Conservation (phyloP, 2,113 vertebrate genomes). For the Rhombomys opimus region DNA sequence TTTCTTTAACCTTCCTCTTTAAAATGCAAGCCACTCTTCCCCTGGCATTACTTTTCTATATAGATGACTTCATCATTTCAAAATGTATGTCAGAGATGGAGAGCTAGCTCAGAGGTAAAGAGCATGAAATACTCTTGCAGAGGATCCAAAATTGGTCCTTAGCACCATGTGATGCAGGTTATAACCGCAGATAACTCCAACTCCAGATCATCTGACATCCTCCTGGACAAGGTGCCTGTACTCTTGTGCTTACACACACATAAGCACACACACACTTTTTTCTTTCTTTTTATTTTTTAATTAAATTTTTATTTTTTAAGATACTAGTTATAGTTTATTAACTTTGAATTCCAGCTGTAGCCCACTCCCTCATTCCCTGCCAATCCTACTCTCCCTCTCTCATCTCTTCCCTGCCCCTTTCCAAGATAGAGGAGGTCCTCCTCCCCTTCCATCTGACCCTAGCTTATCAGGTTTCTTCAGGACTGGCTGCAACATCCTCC, state of each 20-base stretch:
- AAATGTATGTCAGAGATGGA: neutral
- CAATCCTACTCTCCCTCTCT: no score
- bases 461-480: no score
- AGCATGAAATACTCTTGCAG: neutral
- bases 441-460: no score
- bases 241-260: neutral
- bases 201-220: neutral
- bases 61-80: neutral
- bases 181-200: neutral
- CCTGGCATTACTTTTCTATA: neutral
- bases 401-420: no score
- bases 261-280: neutral
- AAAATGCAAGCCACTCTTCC: neutral
- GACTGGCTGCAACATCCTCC: no score
- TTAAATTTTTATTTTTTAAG: no score
- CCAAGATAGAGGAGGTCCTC: no score
- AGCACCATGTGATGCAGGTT: neutral
- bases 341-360: no score
- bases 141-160: neutral
- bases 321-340: no score
- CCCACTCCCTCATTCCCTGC: no score
- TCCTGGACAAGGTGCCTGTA: neutral
- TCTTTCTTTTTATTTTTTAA: no score
- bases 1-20: neutral
- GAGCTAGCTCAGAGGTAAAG: neutral